phyloP scores from a whole-genome alignment of 2,888 invertebrate genomes.

The Geophilus truncorum region DNA sequence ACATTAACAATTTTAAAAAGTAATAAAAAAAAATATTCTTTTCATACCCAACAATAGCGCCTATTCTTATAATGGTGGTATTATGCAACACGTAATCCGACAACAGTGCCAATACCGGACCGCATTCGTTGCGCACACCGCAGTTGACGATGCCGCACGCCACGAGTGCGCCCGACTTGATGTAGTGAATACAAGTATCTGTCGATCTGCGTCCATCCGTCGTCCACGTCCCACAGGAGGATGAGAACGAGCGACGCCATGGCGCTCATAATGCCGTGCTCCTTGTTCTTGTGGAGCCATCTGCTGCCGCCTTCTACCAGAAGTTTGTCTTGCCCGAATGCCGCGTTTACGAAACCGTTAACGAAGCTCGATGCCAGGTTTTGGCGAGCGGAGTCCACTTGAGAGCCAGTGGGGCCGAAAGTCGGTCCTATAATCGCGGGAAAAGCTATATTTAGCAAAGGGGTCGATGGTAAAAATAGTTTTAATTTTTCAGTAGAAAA shows the following conservation, averaged over 20 bases:
- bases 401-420: slow-evolving; percentile 59
- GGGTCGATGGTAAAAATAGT: too few relatives aligned
- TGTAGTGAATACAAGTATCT: slow-evolving; percentile 95
- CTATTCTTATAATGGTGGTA: slow-evolving; percentile 76
- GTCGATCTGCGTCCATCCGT: slow-evolving; percentile 95
- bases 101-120: slow-evolving; percentile 91
- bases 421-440: too few relatives aligned
- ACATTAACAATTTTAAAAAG: too few relatives aligned
- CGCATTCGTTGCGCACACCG: slow-evolving; percentile 95
- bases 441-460: too few relatives aligned
- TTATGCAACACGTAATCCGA: slow-evolving; percentile 88
- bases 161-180: slow-evolving; percentile 92
- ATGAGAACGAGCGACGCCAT: slow-evolving; percentile 94
- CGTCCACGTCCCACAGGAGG: slow-evolving; percentile 97
- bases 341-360: slow-evolving; percentile 97
- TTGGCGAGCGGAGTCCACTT: slow-evolving; percentile 90
- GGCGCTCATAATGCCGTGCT: slow-evolving; percentile 94
- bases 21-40: too few relatives aligned
- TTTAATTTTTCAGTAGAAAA: slow-evolving; percentile 1
- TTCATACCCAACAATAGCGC: slow-evolving; percentile 62
- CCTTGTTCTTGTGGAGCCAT: slow-evolving; percentile 96
- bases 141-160: slow-evolving; percentile 97
- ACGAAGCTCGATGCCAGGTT: slow-evolving; percentile 97
- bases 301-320: slow-evolving; percentile 77
- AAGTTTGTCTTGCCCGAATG: slow-evolving; percentile 93